phyloP scores from a whole-genome alignment of 2,113 vertebrate genomes.

The Paramisgurnus dabryanus region DNA sequence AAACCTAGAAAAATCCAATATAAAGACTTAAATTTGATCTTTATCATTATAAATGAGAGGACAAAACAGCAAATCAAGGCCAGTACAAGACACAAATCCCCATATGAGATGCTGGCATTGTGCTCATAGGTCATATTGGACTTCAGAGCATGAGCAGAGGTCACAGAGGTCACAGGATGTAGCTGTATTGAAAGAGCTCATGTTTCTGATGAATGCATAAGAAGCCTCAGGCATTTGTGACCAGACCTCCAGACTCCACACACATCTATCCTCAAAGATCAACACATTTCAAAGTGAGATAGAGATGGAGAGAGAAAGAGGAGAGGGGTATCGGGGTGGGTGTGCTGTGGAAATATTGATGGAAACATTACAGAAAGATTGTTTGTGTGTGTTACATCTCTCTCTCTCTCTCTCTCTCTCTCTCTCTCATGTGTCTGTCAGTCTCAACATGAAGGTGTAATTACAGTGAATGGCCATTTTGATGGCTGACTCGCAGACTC shows the following conservation, averaged over 20 bases:
- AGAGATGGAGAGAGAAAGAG: too few relatives aligned
- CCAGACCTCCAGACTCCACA: slow-evolving; percentile 7
- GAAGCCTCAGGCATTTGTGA: neutral
- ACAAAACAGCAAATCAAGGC: neutral
- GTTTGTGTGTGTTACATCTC: neutral
- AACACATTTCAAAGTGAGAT: too few relatives aligned
- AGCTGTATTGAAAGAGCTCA: slow-evolving; percentile 35
- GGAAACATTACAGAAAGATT: neutral
- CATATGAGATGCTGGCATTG: neutral
- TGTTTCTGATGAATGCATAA: slow-evolving; percentile 39
- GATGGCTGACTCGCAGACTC: slow-evolving; percentile 12
- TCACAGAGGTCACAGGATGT: slow-evolving; percentile 42
- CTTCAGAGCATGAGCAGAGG: neutral
- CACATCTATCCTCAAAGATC: too few relatives aligned
- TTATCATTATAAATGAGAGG: neutral
- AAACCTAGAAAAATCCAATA: neutral
- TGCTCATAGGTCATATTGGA: slow-evolving; percentile 23
- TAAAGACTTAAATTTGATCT: neutral
- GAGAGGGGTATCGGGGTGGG: too few relatives aligned
- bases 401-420: neutral
- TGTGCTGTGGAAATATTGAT: too few relatives aligned
- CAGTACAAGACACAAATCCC: neutral
- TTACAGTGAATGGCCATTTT: slow-evolving; percentile 18
- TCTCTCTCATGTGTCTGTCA: neutral
- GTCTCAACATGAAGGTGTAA: slow-evolving; percentile 19